Percentiles rank a stretch among this genome's conserved stretches.
These are phyloP conservation scores for Morinoia aosen DNA, from an alignment of 2,888 invertebrate genomes.

Conservation along the genomic window DNA sequence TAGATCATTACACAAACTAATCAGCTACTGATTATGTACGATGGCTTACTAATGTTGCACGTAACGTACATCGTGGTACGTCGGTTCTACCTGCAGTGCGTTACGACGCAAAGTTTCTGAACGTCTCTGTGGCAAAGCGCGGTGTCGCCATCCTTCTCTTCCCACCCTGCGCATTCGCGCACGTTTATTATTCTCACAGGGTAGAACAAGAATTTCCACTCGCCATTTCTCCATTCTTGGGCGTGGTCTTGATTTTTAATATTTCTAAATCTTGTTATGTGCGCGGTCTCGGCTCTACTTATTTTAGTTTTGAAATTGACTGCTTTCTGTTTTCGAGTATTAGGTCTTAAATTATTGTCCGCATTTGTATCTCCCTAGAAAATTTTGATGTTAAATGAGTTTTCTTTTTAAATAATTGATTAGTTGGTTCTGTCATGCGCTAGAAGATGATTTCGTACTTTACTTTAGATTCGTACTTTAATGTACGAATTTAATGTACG, in stretches of 20 bases:
- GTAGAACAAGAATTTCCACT: not conserved
- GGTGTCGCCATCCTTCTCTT: not conserved
- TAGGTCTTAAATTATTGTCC: not conserved
- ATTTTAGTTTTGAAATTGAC: not conserved
- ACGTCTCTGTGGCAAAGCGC: not conserved
- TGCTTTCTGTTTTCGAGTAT: not conserved
- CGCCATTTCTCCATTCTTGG: not conserved
- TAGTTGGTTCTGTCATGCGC: not conserved
- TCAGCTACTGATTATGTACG: too few species aligned
- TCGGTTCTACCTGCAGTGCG: too few species aligned
- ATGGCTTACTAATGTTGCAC: too few species aligned
- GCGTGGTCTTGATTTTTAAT: not conserved
- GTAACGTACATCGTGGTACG: too few species aligned
- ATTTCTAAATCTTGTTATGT: not conserved
- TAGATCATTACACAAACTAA: too few species aligned
- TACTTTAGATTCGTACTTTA: not conserved
- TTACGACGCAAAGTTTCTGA: not conserved
- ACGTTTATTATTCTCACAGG: not conserved
- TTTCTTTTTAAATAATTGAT: not conserved
- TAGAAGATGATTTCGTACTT: not conserved
- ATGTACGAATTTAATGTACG: too few species aligned
- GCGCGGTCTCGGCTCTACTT: not conserved
- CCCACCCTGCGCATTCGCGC: not conserved
- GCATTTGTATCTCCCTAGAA: not conserved
- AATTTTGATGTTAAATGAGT: not conserved